These are phyloP conservation scores for Crocidura indochinensis DNA, from an alignment of 2,797 vertebrate genomes.

Conservation along the genomic window DNA sequence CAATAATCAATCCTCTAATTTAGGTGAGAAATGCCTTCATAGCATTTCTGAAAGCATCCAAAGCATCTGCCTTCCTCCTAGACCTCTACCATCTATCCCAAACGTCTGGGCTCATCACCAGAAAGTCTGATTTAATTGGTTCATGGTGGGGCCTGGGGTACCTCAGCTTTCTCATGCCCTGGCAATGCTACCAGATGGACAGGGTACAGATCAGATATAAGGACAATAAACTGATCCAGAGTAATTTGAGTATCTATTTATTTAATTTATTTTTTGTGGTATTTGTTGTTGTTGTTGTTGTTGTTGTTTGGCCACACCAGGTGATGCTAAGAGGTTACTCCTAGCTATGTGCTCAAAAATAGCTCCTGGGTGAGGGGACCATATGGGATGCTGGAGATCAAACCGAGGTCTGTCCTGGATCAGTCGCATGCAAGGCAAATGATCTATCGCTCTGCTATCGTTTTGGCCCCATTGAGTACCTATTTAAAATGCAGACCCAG, in stretches of 20 bases:
- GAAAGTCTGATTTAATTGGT: background rate
- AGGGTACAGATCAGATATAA: background rate
- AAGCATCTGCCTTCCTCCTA: background rate
- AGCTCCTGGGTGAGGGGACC: no score
- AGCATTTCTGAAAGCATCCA: background rate
- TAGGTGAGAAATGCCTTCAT: constrained; percentile 15
- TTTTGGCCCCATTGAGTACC: background rate
- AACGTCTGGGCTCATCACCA: no score
- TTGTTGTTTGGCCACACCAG: no score
- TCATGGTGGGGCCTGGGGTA: background rate
- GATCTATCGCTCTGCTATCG: no score
- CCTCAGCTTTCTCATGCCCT: background rate
- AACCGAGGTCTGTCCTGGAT: no score
- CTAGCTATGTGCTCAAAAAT: no score
- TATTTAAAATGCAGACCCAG: constrained; percentile 37
- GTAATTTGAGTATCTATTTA: no score
- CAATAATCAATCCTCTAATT: background rate
- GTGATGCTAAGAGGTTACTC: no score
- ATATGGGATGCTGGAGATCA: no score
- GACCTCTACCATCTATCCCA: background rate
- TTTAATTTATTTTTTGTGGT: no score
- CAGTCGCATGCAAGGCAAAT: no score
- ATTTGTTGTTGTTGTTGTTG: no score
- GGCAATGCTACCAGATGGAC: background rate
- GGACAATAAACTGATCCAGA: background rate